Base-by-base conservation (phyloP, 1,140 invertebrate species). In the Tribolium madens region DNA sequence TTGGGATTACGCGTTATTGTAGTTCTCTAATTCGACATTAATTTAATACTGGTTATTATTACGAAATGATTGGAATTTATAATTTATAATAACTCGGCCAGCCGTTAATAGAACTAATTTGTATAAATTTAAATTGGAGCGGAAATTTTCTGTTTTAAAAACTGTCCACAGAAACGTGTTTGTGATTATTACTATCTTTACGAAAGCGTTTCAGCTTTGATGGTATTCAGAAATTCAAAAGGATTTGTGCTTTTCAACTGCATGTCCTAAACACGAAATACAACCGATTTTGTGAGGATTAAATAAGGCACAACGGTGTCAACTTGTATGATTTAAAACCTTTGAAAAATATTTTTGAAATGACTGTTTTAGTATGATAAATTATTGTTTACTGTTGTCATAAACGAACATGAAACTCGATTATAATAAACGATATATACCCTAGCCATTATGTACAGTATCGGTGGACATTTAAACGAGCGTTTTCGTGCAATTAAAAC, bases 21-120 rank as follows among this genome's bases (percentile, higher is more conserved):
- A 64, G 57, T 64, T 64, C 21, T 33, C 57, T 64, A 64, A 64
- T 64, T 64, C 26, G 57, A 64, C 57, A 64, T 64, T 64, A 64
- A 64, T 64, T 64, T 64, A 64, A 64, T 64, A 64, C 21, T 33
- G 31, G 57, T 64, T 64, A 57, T 13, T 64, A 64, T 64, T 33
- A n/a, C 57, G 17, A 64, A 64, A 64, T 64, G 21, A 64, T 64
- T 64, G 57, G 57, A 64, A 64, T 64, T 33, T 14, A 64, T 64
- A 64, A 64, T 64, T 64, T 64, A 64, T 12, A 60, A 60, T 60
- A 64, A 64, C 26, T 12, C 26, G 26, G 6, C 14, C 21, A 18
- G 21, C 12, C 57, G 26, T 33, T 33, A 33, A 64, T 31, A 10
- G 3, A 31, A 33, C 57, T 33, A 64, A 64, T 64, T 31, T 33